phyloP scores from a whole-genome alignment of 2,113 vertebrate genomes.

The Sceloporus undulatus region DNA sequence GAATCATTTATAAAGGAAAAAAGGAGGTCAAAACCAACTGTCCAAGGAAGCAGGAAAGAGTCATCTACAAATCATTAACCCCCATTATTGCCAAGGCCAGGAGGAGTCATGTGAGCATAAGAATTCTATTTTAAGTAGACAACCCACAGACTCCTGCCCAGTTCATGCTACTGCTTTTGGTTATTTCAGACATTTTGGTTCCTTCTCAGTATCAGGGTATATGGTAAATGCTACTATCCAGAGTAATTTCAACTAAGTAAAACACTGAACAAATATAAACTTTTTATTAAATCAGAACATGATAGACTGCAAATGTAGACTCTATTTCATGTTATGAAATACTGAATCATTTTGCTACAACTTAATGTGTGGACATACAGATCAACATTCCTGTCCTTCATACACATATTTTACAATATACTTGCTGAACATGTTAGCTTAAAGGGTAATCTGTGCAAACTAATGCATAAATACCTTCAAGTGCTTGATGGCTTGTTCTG shows the following conservation, averaged over 20 bases:
- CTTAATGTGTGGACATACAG: neutral
- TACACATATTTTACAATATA: neutral
- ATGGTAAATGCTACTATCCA: neutral
- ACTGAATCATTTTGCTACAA: neutral
- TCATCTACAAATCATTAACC: too few species aligned
- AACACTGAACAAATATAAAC: neutral
- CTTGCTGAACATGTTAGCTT: neutral
- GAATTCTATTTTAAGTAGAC: too few species aligned
- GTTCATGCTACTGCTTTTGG: too few species aligned
- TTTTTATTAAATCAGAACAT: neutral
- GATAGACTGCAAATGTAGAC: neutral
- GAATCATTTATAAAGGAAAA: too few species aligned
- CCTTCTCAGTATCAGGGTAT: too few species aligned
- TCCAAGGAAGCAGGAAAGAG: too few species aligned
- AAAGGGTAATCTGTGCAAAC: accelerated
- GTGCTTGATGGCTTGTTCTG: constrained; percentile 99
- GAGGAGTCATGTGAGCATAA: too few species aligned
- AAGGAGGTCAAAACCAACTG: too few species aligned
- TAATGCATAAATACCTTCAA: constrained; percentile 86
- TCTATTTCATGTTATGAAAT: neutral
- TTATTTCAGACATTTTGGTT: too few species aligned
- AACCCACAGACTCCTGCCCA: too few species aligned
- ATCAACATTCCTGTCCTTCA: neutral
- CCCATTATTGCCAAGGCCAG: too few species aligned
- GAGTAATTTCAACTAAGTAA: neutral